Conservation (phyloP, 1,140 invertebrate genomes). For the Cotesia glomerata region DNA sequence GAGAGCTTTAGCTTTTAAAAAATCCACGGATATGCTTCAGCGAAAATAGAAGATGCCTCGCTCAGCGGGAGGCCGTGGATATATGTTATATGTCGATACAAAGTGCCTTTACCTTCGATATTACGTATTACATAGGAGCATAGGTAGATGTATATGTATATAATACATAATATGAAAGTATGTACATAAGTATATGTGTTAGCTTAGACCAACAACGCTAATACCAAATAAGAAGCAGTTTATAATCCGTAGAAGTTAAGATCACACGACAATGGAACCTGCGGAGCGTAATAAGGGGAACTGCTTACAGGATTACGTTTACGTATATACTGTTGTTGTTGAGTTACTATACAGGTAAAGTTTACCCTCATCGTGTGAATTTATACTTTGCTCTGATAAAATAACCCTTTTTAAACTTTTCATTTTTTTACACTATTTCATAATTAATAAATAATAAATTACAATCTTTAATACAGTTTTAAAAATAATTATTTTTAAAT, state of each 20-base stretch:
- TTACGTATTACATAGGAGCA: background rate
- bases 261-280: slow-evolving; percentile 50
- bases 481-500: too few species aligned
- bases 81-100: slow-evolving; percentile 11
- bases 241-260: slow-evolving; percentile 61
- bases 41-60: slow-evolving; percentile 22
- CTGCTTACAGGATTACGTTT: slow-evolving; percentile 55
- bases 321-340: slow-evolving; percentile 39
- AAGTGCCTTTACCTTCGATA: slow-evolving; percentile 13
- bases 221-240: slow-evolving; percentile 54
- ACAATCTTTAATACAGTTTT: too few species aligned
- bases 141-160: background rate
- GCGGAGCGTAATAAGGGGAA: slow-evolving; percentile 56
- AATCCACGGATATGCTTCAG: slow-evolving; percentile 12
- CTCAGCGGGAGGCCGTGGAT: slow-evolving; percentile 20
- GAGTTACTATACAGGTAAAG: slow-evolving; percentile 17
- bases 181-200: background rate
- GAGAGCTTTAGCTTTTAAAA: background rate
- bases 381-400: background rate
- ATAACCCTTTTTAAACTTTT: background rate
- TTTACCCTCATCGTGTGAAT: slow-evolving; percentile 19
- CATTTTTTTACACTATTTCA: background rate
- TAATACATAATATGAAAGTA: too few species aligned
- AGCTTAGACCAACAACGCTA: slow-evolving; percentile 40
- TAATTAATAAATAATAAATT: too few species aligned